Evolutionary conservation across 2,113 vertebrate species (phyloP), one percentile per base, ranked within the genome.

Genomic region (Dicrurus megarhynchus): DNA sequence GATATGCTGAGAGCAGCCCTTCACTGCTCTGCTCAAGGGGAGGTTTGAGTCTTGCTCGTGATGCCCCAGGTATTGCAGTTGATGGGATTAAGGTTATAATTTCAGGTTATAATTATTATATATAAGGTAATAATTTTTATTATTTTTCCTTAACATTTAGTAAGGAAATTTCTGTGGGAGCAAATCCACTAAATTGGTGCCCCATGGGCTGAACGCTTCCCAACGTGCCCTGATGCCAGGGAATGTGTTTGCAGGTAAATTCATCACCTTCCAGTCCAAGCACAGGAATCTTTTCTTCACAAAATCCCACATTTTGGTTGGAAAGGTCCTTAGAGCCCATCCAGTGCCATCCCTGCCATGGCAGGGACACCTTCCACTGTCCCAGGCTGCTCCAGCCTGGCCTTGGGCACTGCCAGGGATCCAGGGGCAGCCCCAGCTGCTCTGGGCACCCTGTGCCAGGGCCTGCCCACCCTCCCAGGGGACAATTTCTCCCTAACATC

Each of bases 21-120:
- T 16, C 1, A 0, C 7, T 5, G 1, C 3, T 4, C 50, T 26
- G 11, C 35, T 22, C 0, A 14, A 41, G 16, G 42, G 5, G 7
- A 17, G 19, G 0, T 20, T 24, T 27, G 15, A 27, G 11, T 5
- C 35, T 16, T 9, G 19, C 4, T 37, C 37, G 22, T 55, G 49
- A 2, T 35, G 59, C 52, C 84, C 22, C 35, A 28, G 20, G 20
- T 23, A 1, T 9, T 69, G 41, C 46, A 37, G 37, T 0, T 53
- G 46, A 24, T 37, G 59, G 28, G 1, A 19, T 32, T 52, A 28
- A 39, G 18, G 22, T 15, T 63, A 1, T n/a, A 1, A 6, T 47
- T 14, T 67, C n/a, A 39, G 18, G 22, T 15, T 63, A 1, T n/a
- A 1, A 6, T 47, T 14, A n/a, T n/a, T n/a, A n/a, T n/a, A n/a